Evolutionary conservation across 2,888 invertebrate species (phyloP).

Genomic region (Lumbricus terrestris): DNA sequence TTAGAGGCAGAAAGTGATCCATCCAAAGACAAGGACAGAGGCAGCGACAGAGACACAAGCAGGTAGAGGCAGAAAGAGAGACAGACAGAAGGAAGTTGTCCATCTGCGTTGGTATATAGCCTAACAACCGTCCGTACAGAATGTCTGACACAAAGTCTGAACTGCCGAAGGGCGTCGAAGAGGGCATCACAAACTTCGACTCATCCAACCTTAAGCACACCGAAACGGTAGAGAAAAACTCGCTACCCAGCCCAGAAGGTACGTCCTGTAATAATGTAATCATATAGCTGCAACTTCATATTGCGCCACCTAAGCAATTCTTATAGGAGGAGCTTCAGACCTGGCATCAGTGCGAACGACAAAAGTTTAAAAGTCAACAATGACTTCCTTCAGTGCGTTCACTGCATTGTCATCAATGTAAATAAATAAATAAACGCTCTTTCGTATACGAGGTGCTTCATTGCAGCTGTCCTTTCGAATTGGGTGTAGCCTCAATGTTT

Average conservation of each 20-base stretch:
- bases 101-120: not conserved
- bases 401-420: too few relatives aligned
- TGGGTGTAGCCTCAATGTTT: too few relatives aligned
- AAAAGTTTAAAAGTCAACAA: not conserved
- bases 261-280: too few relatives aligned
- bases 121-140: not conserved
- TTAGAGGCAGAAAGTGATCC: not conserved
- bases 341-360: not conserved
- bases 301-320: not conserved
- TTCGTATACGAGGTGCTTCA: too few relatives aligned
- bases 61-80: not conserved
- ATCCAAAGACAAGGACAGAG: not conserved
- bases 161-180: not conserved
- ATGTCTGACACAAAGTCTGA: not conserved
- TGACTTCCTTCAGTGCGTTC: not conserved
- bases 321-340: not conserved
- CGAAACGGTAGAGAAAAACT: conserved; percentile 35
- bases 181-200: conserved; percentile 27
- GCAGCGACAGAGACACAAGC: not conserved
- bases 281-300: not conserved
- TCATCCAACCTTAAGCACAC: conserved; percentile 29
- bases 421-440: too few relatives aligned
- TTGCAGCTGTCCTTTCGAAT: too few relatives aligned
- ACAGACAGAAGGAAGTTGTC: not conserved
- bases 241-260: conserved; percentile 35